phyloP scores from a whole-genome alignment of 2,888 invertebrate species.

The Drosophila quasianomalipes region DNA sequence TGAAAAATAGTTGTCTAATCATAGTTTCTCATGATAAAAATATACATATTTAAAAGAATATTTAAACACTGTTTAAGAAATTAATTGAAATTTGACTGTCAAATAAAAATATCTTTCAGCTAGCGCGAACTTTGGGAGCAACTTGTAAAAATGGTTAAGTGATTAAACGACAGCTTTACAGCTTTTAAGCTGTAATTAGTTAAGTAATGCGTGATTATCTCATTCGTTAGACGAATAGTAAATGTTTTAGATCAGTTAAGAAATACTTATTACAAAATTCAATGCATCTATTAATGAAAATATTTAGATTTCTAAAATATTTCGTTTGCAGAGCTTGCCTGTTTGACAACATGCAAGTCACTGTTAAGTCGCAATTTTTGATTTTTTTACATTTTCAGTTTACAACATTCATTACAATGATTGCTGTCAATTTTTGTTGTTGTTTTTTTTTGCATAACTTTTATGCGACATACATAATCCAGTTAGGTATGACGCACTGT shows the following conservation, averaged over 20 bases:
- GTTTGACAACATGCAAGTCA: slow-evolving; percentile 51
- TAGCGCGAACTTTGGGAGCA: not conserved
- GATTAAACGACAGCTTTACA: not conserved
- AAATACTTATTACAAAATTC: not conserved
- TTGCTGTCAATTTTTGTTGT: slow-evolving; percentile 17
- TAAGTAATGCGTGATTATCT: not conserved
- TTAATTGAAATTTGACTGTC: not conserved
- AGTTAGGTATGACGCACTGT: slow-evolving; percentile 44
- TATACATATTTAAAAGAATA: not conserved
- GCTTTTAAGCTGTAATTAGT: not conserved
- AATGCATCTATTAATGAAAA: not conserved
- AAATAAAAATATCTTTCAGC: not conserved
- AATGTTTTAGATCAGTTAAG: not conserved
- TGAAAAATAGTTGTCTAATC: not conserved
- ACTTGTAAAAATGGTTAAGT: not conserved
- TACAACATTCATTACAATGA: slow-evolving; percentile 3
- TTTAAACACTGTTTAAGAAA: not conserved
- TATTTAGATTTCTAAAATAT: not conserved
- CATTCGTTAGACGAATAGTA: too few relatives aligned
- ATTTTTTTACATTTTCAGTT: slow-evolving; percentile 20
- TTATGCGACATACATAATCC: slow-evolving; percentile 30
- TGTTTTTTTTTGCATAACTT: slow-evolving; percentile 48
- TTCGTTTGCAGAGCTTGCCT: not conserved
- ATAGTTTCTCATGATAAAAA: not conserved
- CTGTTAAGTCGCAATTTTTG: slow-evolving; percentile 3